Evolutionary conservation across 2,888 invertebrate genomes (phyloP).

Genomic region (Amiota communis): DNA sequence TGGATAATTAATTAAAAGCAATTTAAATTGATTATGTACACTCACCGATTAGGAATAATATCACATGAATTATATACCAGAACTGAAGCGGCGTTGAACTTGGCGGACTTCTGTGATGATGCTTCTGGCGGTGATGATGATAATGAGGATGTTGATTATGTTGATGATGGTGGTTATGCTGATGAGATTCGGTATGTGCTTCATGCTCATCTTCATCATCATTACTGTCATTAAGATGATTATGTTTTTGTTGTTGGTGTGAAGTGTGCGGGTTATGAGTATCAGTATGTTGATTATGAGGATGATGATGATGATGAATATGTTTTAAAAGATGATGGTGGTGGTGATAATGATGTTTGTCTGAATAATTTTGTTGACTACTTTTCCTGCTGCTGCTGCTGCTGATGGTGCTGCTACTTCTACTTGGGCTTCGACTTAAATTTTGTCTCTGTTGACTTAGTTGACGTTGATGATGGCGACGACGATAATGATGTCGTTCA

Average conservation of each 20-base stretch:
- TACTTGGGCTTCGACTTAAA: no score
- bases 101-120: slow-evolving; percentile 37
- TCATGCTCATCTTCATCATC: no score
- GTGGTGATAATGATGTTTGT: slow-evolving; percentile 29
- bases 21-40: slow-evolving; percentile 28
- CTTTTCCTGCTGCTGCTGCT: slow-evolving; percentile 41
- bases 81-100: slow-evolving; percentile 52
- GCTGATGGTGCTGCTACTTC: not conserved
- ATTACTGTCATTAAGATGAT: not conserved
- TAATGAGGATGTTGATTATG: slow-evolving; percentile 34
- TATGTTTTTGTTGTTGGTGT: slow-evolving; percentile 20
- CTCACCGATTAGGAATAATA: slow-evolving; percentile 71
- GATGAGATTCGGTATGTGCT: not conserved
- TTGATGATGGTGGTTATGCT: slow-evolving; percentile 30
- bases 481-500: slow-evolving; percentile 21
- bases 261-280: slow-evolving; percentile 26
- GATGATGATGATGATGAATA: not conserved
- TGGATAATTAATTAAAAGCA: slow-evolving; percentile 12
- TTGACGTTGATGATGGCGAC: slow-evolving; percentile 37
- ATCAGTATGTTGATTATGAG: slow-evolving; percentile 41
- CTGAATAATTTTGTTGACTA: slow-evolving; percentile 27
- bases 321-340: not conserved
- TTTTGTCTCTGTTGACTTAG: slow-evolving; percentile 31
- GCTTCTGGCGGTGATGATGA: slow-evolving; percentile 38
- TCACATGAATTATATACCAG: slow-evolving; percentile 71